These are phyloP conservation scores for Pan paniscus DNA, from an alignment of 2,113 vertebrate genomes.

Conservation along the genomic window DNA sequence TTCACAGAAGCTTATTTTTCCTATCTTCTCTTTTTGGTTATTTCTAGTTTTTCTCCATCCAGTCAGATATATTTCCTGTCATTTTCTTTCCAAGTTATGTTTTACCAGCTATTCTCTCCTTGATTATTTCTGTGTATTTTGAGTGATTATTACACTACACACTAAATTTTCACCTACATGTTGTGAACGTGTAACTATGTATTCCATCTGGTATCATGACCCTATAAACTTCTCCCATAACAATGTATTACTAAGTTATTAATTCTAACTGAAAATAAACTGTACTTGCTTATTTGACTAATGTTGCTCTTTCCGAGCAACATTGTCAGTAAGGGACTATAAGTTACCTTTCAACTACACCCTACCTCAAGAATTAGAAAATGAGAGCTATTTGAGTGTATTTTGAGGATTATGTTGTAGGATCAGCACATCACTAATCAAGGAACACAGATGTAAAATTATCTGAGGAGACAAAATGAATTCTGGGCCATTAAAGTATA, in stretches of 20 bases:
- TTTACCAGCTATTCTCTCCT: not conserved
- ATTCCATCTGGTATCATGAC: not conserved
- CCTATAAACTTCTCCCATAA: not conserved
- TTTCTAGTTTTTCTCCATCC: not conserved
- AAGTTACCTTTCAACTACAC: not conserved
- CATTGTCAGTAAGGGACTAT: not conserved
- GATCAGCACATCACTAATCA: not conserved
- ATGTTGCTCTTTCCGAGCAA: not conserved
- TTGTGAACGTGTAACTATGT: not conserved
- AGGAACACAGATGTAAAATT: not conserved
- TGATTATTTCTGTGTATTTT: not conserved
- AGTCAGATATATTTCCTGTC: not conserved
- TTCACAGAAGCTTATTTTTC: not conserved
- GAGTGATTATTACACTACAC: not conserved
- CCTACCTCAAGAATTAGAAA: not conserved
- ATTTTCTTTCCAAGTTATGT: not conserved
- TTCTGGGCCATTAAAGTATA: not conserved
- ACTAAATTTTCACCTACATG: not conserved
- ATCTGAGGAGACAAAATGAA: not conserved
- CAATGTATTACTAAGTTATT: not conserved
- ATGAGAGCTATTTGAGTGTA: not conserved
- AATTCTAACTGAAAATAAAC: not conserved
- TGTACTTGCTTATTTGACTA: not conserved
- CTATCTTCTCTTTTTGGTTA: not conserved
- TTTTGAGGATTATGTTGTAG: slow-evolving; percentile 4